Evolutionary conservation across 2,113 vertebrate species (phyloP).

Genomic region (Neodon shergylaensis): DNA sequence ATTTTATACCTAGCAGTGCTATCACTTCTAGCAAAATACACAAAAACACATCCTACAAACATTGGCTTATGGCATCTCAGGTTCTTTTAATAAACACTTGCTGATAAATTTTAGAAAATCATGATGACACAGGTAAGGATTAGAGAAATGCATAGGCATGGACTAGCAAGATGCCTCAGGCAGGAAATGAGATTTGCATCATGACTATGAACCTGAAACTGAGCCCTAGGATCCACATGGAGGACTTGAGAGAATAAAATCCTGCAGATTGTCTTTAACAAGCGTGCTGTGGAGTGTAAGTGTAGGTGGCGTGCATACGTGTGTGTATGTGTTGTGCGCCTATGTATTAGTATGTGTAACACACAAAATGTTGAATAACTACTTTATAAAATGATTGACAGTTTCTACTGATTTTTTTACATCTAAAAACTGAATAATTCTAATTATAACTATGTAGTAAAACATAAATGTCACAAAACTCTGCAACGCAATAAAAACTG

Average conservation of each 20-base stretch:
- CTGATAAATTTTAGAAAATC: background rate
- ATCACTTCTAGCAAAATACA: background rate
- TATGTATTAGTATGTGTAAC: background rate
- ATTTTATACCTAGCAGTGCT: background rate
- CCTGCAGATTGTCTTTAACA: background rate
- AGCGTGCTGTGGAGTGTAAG: background rate
- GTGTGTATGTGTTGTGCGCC: background rate
- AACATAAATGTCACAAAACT: background rate
- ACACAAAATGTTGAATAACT: background rate
- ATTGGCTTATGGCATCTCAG: background rate
- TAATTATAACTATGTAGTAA: background rate
- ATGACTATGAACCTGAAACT: background rate
- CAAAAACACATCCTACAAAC: background rate
- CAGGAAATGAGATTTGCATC: no score
- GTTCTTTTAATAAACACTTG: background rate
- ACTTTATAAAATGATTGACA: constrained; percentile 1
- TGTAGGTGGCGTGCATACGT: background rate
- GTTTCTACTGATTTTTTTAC: constrained; percentile 4
- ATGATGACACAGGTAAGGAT: background rate
- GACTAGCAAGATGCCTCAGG: no score
- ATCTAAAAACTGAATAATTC: constrained; percentile 18
- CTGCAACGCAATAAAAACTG: background rate
- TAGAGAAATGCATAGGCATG: background rate
- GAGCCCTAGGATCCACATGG: no score
- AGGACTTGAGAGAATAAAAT: background rate